Percentiles rank a stretch among this genome's conserved stretches.
Evolutionary conservation across 2,113 vertebrate genomes (phyloP).

Genomic region (Buteo buteo): DNA sequence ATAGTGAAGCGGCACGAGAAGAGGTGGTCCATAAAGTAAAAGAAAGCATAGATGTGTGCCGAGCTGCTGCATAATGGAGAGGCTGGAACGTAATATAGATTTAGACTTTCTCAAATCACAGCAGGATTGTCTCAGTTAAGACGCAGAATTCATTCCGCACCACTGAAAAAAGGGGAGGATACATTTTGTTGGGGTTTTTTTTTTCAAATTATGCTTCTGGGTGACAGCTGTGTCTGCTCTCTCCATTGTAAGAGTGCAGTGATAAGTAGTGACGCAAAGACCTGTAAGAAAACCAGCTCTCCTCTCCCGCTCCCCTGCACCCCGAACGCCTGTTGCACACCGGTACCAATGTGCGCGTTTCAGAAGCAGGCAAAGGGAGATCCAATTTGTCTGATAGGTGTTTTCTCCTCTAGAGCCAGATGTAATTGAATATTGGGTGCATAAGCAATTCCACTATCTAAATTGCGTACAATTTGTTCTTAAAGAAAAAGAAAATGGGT

Average conservation of each 20-base stretch:
- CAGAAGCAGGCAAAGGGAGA: neutral
- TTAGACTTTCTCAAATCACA: neutral
- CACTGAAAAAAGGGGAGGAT: neutral
- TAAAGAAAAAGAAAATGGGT: neutral
- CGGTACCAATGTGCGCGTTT: accelerated
- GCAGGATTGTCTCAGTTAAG: neutral
- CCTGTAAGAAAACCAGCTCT: neutral
- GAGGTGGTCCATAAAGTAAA: neutral
- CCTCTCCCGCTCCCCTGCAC: neutral
- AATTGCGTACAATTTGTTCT: neutral
- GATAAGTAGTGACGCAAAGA: neutral
- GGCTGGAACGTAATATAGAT: neutral
- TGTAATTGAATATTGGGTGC: neutral
- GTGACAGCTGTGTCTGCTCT: neutral
- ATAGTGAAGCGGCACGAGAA: neutral
- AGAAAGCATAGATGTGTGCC: neutral
- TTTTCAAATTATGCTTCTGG: neutral
- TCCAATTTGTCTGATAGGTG: neutral
- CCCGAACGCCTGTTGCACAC: accelerated
- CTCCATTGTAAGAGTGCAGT: neutral
- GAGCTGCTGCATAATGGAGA: neutral
- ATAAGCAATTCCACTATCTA: neutral
- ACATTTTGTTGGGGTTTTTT: neutral
- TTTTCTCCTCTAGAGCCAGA: neutral
- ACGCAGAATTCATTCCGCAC: neutral